Conservation (phyloP, 35 echinoderm and acorn worm species). For the Acanthaster planci region DNA sequence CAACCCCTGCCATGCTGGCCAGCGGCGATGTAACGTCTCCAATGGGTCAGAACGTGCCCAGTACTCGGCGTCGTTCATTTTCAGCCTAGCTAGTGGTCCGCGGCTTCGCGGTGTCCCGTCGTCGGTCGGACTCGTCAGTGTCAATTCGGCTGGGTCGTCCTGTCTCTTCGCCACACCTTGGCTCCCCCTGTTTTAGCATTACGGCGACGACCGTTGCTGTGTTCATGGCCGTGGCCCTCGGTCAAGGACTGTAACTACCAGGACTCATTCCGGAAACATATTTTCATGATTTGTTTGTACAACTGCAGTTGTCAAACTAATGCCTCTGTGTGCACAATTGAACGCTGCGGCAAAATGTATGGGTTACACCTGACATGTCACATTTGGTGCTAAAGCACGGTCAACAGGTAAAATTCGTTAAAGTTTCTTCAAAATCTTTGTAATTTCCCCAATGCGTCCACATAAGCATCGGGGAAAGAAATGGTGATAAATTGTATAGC, state of each 20-base stretch:
- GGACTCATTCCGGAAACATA: neutral
- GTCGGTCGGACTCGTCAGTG: neutral
- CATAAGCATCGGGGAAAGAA: too few species aligned
- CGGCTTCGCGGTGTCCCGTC: neutral
- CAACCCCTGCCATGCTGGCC: conserved; percentile 3
- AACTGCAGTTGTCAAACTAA: too few species aligned
- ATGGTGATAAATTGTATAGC: too few species aligned
- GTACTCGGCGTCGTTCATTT: neutral
- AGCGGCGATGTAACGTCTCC: conserved; percentile 8
- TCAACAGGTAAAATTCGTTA: too few species aligned
- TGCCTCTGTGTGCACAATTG: too few species aligned
- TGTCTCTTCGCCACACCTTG: too few species aligned
- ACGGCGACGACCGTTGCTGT: neutral
- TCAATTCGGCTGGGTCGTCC: conserved; percentile 1
- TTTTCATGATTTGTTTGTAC: too few species aligned
- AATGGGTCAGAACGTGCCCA: neutral
- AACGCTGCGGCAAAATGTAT: too few species aligned
- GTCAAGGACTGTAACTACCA: neutral
- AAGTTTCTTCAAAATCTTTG: too few species aligned
- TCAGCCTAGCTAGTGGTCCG: neutral
- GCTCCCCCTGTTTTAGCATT: neutral
- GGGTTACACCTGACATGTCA: too few species aligned
- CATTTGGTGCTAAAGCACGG: too few species aligned
- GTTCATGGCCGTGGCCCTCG: neutral
- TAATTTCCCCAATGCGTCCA: too few species aligned